Conservation (phyloP, 2,888 invertebrate genomes). For the Escarpia spicata region DNA sequence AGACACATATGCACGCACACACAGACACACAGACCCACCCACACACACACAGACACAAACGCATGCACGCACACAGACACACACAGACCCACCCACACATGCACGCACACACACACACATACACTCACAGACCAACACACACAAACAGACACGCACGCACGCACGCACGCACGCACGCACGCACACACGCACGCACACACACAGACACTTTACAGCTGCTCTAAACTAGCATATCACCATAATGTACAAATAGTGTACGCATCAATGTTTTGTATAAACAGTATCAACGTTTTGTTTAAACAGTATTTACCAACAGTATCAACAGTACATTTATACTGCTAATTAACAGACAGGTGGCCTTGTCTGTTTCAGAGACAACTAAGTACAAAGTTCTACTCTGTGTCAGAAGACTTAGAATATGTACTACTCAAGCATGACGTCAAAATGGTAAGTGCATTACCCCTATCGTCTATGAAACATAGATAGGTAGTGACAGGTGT, state of each 20-base stretch:
- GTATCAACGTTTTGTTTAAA: too few relatives aligned
- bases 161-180: neutral
- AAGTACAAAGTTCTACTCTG: neutral
- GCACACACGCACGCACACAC: neutral
- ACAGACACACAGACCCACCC: neutral
- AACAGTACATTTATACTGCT: too few relatives aligned
- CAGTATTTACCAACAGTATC: too few relatives aligned
- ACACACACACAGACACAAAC: neutral
- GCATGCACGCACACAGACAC: too few relatives aligned
- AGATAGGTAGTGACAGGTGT: neutral
- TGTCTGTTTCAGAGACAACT: neutral
- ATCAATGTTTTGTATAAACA: neutral
- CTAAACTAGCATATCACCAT: neutral
- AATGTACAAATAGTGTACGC: neutral
- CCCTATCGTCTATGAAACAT: neutral
- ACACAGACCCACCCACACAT: too few relatives aligned
- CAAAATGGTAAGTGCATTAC: neutral
- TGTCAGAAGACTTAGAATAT: neutral
- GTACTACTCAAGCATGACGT: neutral
- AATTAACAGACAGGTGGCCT: neutral
- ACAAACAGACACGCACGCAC: neutral
- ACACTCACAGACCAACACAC: neutral
- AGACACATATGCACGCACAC: too few relatives aligned
- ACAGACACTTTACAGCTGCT: neutral
- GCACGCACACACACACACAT: too few relatives aligned